Conservation (phyloP, 2,888 invertebrate species). For the Mycalesis mineus region DNA sequence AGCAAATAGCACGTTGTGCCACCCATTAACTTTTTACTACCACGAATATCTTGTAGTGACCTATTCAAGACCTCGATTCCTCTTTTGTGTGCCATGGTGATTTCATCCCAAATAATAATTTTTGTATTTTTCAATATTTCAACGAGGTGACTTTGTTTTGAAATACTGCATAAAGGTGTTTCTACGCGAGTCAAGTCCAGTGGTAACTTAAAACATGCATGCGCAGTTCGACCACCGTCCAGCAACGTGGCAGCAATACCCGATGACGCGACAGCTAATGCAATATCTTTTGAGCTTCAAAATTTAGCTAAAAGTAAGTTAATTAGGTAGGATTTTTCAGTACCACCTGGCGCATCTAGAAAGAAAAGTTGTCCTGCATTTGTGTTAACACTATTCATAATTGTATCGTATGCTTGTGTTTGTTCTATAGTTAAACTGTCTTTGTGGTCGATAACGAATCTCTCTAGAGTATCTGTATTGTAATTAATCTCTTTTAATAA, state of each 20-base stretch:
- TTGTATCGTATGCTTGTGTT: no score
- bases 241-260: not conserved
- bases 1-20: not conserved
- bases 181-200: no score
- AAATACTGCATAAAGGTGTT: no score
- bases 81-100: constrained; percentile 24
- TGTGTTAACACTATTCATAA: no score
- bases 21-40: not conserved
- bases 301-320: constrained; percentile 18
- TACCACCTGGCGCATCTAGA: constrained; percentile 5
- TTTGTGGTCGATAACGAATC: no score
- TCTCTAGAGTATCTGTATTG: no score
- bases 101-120: constrained; percentile 19
- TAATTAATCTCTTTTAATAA: no score
- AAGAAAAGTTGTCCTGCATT: no score
- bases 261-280: not conserved
- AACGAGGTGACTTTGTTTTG: no score
- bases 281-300: constrained; percentile 19
- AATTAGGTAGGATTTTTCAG: constrained; percentile 26
- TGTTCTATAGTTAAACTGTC: no score
- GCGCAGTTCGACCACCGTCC: not conserved
- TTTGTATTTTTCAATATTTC: constrained; percentile 12
- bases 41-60: not conserved
- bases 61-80: not conserved
- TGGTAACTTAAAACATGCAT: constrained; percentile 23